phyloP scores from a whole-genome alignment of 2,797 vertebrate species.

The Lutjanus argentimaculatus region DNA sequence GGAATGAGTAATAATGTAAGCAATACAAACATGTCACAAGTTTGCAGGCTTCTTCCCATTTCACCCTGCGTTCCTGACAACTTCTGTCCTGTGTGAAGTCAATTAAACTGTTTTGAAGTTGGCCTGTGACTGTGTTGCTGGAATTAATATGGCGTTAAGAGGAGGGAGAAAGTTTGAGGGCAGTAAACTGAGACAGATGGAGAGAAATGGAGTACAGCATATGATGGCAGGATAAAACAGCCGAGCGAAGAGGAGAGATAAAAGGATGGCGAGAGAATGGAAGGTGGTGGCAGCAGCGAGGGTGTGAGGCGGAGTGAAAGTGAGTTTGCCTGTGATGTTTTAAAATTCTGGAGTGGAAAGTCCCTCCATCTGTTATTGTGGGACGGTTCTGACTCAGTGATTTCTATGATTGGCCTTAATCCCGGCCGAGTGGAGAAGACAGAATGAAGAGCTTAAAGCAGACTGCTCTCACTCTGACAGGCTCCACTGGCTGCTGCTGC shows the following conservation, averaged over 20 bases:
- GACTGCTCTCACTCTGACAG: constrained; percentile 83
- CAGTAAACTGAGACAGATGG: constrained; percentile 83
- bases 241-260: constrained; percentile 64
- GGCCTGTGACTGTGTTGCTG: constrained; percentile 59
- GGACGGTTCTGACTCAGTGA: constrained; percentile 83
- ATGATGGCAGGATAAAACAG: constrained; percentile 78
- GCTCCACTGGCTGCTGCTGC: constrained; percentile 75
- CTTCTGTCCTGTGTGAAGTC: constrained; percentile 52
- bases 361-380: constrained; percentile 84
- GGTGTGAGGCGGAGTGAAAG: constrained; percentile 57
- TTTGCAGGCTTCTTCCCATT: constrained; percentile 43
- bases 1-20: constrained; percentile 20
- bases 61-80: constrained; percentile 27
- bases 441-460: constrained; percentile 87
- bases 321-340: constrained; percentile 82
- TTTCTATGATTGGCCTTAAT: constrained; percentile 86
- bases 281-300: constrained; percentile 37
- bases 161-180: constrained; percentile 67
- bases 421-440: constrained; percentile 74
- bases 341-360: constrained; percentile 81
- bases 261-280: constrained; percentile 61
- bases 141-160: constrained; percentile 63
- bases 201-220: constrained; percentile 75
- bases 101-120: constrained; percentile 74
- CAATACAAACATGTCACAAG: constrained; percentile 43